These are phyloP conservation scores for Acyrthosiphon pisum DNA, from an alignment of 1,140 invertebrate genomes.

Conservation along the genomic window DNA sequence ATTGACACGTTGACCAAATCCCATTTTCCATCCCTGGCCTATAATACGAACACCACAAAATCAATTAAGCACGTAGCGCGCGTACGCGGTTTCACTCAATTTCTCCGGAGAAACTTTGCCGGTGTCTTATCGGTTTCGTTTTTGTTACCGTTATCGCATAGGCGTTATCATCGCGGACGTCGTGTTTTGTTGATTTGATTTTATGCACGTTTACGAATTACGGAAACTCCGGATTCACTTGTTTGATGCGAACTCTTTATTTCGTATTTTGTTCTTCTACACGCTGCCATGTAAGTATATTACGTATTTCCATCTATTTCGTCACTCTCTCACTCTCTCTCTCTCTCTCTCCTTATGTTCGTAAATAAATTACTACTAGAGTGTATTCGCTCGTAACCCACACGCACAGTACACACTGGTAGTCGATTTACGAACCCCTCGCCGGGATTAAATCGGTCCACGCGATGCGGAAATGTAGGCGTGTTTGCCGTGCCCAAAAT, in stretches of 20 bases:
- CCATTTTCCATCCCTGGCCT: no score
- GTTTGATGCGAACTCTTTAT: background rate
- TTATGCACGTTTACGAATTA: background rate
- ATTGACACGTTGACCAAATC: no score
- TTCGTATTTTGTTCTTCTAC: background rate
- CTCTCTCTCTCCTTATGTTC: no score
- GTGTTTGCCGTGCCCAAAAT: background rate
- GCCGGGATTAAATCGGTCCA: background rate
- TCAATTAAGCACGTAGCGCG: no score
- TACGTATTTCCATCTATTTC: background rate
- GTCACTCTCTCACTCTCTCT: no score
- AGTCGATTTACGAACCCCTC: background rate
- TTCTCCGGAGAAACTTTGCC: background rate
- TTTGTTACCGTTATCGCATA: background rate
- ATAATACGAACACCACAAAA: no score
- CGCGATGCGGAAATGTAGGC: background rate
- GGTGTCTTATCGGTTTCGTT: background rate
- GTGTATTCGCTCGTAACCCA: no score
- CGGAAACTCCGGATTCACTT: background rate
- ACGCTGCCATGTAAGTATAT: background rate
- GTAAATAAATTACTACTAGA: no score
- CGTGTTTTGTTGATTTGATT: background rate
- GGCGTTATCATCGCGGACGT: background rate
- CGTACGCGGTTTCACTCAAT: background rate
- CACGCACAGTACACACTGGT: no score